Percentiles rank a stretch among this genome's conserved stretches.
Conservation (phyloP, 2,113 vertebrate species). For the Syngnathus typhle region DNA sequence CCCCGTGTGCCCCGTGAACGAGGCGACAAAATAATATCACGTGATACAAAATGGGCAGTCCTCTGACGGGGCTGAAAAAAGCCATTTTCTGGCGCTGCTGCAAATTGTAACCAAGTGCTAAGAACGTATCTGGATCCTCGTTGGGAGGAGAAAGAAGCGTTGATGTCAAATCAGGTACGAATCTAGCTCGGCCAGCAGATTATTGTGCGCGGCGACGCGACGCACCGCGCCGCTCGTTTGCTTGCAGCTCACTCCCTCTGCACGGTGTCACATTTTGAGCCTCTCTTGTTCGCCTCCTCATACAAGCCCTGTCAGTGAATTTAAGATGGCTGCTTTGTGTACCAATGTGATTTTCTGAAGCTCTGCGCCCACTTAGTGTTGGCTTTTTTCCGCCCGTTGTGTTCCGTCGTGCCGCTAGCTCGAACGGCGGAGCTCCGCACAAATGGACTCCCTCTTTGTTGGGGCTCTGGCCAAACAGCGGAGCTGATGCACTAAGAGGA, state of each 20-base stretch:
- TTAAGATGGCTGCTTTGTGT: constrained; percentile 77
- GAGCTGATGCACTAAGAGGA: constrained; percentile 52
- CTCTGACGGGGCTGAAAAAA: constrained; percentile 69
- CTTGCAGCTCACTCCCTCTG: constrained; percentile 32
- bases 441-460: constrained; percentile 52
- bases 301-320: constrained; percentile 64
- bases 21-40: constrained; percentile 73
- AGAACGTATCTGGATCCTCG: constrained; percentile 47
- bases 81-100: constrained; percentile 75
- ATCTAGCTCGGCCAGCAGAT: constrained; percentile 29
- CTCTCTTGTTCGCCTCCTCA: constrained; percentile 64
- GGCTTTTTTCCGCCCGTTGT: not conserved
- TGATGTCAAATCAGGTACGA: constrained; percentile 64
- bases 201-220: constrained; percentile 17
- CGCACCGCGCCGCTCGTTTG: constrained; percentile 18
- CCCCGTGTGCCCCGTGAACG: constrained; percentile 47
- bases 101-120: constrained; percentile 60
- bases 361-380: constrained; percentile 16
- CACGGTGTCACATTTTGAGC: constrained; percentile 59
- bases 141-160: constrained; percentile 40
- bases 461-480: constrained; percentile 32
- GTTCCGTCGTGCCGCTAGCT: constrained; percentile 4
- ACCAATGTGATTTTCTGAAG: constrained; percentile 47
- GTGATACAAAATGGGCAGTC: constrained; percentile 74
- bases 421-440: constrained; percentile 30